phyloP scores from a whole-genome alignment of 2,797 vertebrate genomes.

The Vipera ursinii region DNA sequence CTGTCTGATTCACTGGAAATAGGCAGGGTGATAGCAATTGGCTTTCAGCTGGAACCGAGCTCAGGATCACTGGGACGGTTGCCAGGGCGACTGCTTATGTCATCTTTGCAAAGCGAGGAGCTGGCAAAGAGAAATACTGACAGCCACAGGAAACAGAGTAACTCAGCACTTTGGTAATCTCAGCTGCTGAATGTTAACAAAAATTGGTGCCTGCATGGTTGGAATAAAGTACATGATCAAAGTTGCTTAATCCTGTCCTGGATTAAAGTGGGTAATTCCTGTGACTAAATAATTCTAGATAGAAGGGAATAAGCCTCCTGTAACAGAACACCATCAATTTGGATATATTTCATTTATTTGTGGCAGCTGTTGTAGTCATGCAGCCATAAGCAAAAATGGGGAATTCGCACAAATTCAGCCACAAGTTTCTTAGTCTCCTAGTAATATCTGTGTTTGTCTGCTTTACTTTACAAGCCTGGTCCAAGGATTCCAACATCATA shows the following conservation, averaged over 20 bases:
- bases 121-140: slow-evolving; percentile 48
- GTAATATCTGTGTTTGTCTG: neutral
- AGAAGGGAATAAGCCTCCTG: slow-evolving; percentile 26
- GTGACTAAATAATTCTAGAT: slow-evolving; percentile 21
- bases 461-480: neutral
- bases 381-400: neutral
- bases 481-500: neutral
- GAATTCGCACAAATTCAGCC: neutral
- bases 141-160: slow-evolving; percentile 41
- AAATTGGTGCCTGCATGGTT: slow-evolving; percentile 23
- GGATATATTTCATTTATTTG: neutral
- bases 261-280: slow-evolving; percentile 34
- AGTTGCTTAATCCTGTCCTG: neutral
- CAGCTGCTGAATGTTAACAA: neutral
- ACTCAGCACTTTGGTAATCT: neutral
- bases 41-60: slow-evolving; percentile 73
- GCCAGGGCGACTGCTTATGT: slow-evolving; percentile 79
- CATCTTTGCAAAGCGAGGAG: slow-evolving; percentile 61
- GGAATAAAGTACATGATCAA: slow-evolving; percentile 30
- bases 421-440: neutral
- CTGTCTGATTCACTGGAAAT: slow-evolving; percentile 81
- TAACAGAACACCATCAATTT: slow-evolving; percentile 14
- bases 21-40: slow-evolving; percentile 82
- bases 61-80: slow-evolving; percentile 74
- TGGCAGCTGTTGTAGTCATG: neutral